These are phyloP conservation scores for Linnaemya vulpina DNA, from an alignment of 2,888 invertebrate species.

Conservation along the genomic window DNA sequence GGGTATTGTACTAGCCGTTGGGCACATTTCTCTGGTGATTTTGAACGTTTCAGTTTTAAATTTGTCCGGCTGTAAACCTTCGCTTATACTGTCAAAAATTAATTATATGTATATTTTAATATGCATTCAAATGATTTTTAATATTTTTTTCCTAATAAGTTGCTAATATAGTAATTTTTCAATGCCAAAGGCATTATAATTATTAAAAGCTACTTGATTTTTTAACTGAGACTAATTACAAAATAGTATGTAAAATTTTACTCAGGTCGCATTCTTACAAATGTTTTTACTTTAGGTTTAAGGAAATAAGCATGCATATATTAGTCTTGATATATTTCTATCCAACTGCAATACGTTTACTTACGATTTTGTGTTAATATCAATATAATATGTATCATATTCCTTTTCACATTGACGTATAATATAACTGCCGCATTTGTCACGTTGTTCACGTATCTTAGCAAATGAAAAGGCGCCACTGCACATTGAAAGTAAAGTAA, in stretches of 20 bases:
- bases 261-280: no score
- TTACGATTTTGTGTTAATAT: constrained; percentile 90
- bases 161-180: no score
- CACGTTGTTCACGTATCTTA: constrained; percentile 92
- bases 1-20: background rate
- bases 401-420: constrained; percentile 91
- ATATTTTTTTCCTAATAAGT: no score
- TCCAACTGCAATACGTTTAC: constrained; percentile 38
- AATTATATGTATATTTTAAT: background rate
- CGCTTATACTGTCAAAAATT: constrained; percentile 50
- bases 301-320: no score
- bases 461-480: constrained; percentile 93
- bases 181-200: no score
- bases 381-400: constrained; percentile 91
- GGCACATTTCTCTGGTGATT: constrained; percentile 79
- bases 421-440: constrained; percentile 91
- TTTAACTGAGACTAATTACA: no score
- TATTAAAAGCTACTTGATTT: no score
- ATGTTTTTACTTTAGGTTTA: no score
- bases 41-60: constrained; percentile 87
- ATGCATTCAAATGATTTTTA: background rate
- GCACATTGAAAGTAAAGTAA: constrained; percentile 75
- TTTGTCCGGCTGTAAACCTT: constrained; percentile 68
- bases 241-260: no score
- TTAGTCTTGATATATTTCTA: no score